Evolutionary conservation across 1,140 invertebrate genomes (phyloP).

Genomic region (Acromyrmex charruanus): DNA sequence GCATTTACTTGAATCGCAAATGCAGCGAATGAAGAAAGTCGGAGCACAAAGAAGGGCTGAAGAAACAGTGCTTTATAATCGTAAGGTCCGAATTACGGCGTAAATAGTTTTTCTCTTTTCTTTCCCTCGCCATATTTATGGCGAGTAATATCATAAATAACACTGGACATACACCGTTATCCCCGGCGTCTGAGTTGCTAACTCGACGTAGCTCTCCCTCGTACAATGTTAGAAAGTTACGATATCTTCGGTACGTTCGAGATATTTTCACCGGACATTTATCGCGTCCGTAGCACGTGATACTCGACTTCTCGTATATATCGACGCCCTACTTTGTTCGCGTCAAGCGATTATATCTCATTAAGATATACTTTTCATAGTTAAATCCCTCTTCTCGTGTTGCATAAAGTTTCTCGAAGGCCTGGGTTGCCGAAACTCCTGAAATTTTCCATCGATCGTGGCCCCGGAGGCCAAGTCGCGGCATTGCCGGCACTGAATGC

Average conservation of each 20-base stretch:
- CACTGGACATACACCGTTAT: conserved; percentile 43
- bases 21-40: background rate
- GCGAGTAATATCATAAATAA: conserved; percentile 66
- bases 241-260: conserved; percentile 42
- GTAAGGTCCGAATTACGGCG: conserved; percentile 31
- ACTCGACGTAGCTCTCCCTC: conserved; percentile 35
- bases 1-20: background rate
- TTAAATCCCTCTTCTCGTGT: background rate
- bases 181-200: conserved; percentile 41
- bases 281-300: conserved; percentile 45
- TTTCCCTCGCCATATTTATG: conserved; percentile 56
- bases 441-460: conserved; percentile 74
- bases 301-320: background rate
- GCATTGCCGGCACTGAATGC: conserved; percentile 79
- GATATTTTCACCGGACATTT: conserved; percentile 50
- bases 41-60: background rate
- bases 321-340: background rate
- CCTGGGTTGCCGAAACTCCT: conserved; percentile 40
- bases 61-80: conserved; percentile 41
- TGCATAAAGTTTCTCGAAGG: background rate
- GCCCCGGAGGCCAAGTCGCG: conserved; percentile 60
- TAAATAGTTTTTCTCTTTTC: conserved; percentile 11
- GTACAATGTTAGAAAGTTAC: conserved; percentile 45
- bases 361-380: conserved; percentile 2
- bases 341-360: background rate